Percentiles rank a stretch among this genome's conserved stretches.
phyloP scores from a whole-genome alignment of 1,140 invertebrate species.

The Trichogramma pretiosum region DNA sequence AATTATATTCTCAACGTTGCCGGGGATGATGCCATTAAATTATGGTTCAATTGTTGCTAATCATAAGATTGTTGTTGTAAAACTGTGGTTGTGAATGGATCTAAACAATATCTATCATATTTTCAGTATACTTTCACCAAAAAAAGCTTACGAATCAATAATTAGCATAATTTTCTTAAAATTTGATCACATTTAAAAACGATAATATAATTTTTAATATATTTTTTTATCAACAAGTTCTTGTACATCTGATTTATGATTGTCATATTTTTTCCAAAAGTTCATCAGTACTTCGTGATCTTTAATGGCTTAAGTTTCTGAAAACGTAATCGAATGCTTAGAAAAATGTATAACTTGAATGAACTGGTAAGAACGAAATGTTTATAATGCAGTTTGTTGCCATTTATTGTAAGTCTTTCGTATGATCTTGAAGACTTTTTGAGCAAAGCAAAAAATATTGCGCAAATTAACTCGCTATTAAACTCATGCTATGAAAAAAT shows the following conservation, averaged over 20 bases:
- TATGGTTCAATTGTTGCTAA: conserved; percentile 44
- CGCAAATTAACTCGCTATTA: conserved; percentile 7
- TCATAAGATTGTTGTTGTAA: conserved; percentile 46
- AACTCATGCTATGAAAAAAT: conserved; percentile 15
- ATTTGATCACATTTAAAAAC: too few species aligned
- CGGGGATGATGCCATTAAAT: conserved; percentile 33
- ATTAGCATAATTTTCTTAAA: too few species aligned
- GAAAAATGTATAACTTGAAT: conserved; percentile 21
- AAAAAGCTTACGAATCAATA: background rate
- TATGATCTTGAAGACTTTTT: conserved; percentile 25
- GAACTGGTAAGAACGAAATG: conserved; percentile 31
- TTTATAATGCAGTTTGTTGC: conserved; percentile 31
- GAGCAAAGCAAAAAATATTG: conserved; percentile 11
- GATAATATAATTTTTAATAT: too few species aligned
- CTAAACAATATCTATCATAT: conserved; percentile 11
- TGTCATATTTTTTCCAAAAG: too few species aligned
- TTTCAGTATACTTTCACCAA: conserved; percentile 1
- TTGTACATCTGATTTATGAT: too few species aligned
- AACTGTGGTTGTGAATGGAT: conserved; percentile 32
- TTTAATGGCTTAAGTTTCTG: too few species aligned
- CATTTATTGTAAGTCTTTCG: conserved; percentile 31
- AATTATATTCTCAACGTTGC: conserved; percentile 7
- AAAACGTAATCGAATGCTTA: too few species aligned
- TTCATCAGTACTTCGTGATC: too few species aligned
- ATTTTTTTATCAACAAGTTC: too few species aligned